Conservation (phyloP, 2,797 vertebrate species). For the Halcyon smyrnensis region DNA sequence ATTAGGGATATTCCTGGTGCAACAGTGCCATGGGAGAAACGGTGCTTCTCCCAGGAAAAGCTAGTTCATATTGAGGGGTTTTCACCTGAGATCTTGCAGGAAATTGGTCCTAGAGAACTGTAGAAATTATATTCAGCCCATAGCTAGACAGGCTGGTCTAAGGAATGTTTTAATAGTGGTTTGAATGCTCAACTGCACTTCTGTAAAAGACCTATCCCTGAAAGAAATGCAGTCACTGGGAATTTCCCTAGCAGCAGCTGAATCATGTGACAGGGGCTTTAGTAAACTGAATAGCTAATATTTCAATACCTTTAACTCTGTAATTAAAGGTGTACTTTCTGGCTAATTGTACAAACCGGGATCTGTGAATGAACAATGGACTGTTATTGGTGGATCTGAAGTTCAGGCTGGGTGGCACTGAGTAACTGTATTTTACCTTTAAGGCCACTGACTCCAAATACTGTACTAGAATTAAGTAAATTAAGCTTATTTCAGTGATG, state of each 20-base stretch:
- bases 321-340: neutral
- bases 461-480: neutral
- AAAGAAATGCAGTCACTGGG: neutral
- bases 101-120: neutral
- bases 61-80: neutral
- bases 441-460: neutral
- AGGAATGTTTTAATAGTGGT: neutral
- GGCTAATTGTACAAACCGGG: neutral
- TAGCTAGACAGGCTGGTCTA: neutral
- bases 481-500: neutral
- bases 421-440: neutral
- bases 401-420: neutral
- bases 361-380: neutral
- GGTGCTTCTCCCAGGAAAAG: neutral
- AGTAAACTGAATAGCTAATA: neutral
- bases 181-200: neutral
- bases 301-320: neutral
- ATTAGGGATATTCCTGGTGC: no score
- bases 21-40: neutral
- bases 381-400: neutral
- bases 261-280: neutral
- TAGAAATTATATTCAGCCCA: neutral
- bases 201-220: neutral
- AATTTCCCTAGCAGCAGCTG: neutral
- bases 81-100: neutral